phyloP scores from a whole-genome alignment of 2,113 vertebrate species.

The Syngnathoides biaculeatus region DNA sequence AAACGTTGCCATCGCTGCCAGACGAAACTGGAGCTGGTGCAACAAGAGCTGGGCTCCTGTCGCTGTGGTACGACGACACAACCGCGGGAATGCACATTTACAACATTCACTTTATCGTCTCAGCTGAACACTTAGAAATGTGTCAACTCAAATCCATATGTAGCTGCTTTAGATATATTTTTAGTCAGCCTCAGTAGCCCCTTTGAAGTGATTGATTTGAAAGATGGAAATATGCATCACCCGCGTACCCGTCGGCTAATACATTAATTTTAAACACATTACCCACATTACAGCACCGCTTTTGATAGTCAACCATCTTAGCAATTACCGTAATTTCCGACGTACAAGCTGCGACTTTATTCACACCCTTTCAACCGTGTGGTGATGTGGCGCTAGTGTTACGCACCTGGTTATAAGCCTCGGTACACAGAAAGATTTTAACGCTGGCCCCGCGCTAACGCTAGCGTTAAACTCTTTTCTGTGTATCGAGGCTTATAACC shows the following conservation, averaged over 20 bases:
- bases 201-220: too few species aligned
- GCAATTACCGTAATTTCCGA: too few species aligned
- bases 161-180: background rate
- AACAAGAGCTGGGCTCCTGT: slow-evolving; percentile 96
- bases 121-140: background rate
- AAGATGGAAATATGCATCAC: too few species aligned
- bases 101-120: background rate
- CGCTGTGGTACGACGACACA: slow-evolving; percentile 83
- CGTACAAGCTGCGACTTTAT: too few species aligned
- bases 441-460: too few species aligned
- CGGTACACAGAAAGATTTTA: too few species aligned
- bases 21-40: slow-evolving; percentile 97
- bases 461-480: too few species aligned
- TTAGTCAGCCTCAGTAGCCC: background rate
- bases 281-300: background rate
- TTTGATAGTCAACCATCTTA: background rate
- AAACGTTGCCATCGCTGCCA: slow-evolving; percentile 98
- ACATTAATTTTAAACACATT: background rate
- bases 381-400: too few species aligned
- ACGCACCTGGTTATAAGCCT: too few species aligned
- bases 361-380: too few species aligned
- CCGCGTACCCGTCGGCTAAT: too few species aligned
- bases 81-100: background rate
- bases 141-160: background rate
- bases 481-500: too few species aligned